Evolutionary conservation across 2,113 vertebrate species (phyloP).

Genomic region (Oreotrochilus melanogaster): DNA sequence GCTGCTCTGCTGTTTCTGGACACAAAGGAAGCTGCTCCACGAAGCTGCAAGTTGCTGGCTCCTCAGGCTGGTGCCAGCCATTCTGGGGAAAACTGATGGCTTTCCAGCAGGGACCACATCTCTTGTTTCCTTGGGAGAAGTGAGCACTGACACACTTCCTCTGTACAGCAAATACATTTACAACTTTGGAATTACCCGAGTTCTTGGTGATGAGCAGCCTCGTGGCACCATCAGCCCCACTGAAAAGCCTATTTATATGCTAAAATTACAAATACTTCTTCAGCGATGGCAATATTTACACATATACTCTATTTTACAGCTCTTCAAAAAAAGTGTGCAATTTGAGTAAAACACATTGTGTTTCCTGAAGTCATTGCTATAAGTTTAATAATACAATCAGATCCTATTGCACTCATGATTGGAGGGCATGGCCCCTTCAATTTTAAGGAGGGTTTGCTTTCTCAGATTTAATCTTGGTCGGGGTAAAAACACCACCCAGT

Average conservation of each 20-base stretch:
- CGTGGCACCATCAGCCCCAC: not conserved
- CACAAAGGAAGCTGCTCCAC: not conserved
- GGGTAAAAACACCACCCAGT: not conserved
- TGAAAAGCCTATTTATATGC: constrained; percentile 51
- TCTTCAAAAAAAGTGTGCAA: constrained; percentile 76
- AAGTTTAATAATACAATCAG: constrained; percentile 74
- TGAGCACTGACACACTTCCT: not conserved
- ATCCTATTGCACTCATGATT: constrained; percentile 82
- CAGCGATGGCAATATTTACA: constrained; percentile 75
- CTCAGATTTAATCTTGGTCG: not conserved
- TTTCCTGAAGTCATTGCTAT: constrained; percentile 76
- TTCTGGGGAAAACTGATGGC: not conserved
- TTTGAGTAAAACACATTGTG: constrained; percentile 70
- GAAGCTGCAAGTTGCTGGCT: not conserved
- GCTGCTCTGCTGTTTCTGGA: not conserved
- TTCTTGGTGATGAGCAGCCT: not conserved
- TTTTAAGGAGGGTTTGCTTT: constrained; percentile 38
- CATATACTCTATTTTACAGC: constrained; percentile 76
- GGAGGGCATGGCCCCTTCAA: constrained; percentile 49
- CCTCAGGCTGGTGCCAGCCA: not conserved
- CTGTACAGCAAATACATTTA: constrained; percentile 66
- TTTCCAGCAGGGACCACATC: not conserved
- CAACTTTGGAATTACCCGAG: constrained; percentile 37
- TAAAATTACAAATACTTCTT: constrained; percentile 71
- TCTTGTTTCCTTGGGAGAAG: not conserved